A percentile compares a stretch with the other conserved stretches of the same genome.
Evolutionary conservation across 2,113 vertebrate species (phyloP).

Genomic region (Progne subis): DNA sequence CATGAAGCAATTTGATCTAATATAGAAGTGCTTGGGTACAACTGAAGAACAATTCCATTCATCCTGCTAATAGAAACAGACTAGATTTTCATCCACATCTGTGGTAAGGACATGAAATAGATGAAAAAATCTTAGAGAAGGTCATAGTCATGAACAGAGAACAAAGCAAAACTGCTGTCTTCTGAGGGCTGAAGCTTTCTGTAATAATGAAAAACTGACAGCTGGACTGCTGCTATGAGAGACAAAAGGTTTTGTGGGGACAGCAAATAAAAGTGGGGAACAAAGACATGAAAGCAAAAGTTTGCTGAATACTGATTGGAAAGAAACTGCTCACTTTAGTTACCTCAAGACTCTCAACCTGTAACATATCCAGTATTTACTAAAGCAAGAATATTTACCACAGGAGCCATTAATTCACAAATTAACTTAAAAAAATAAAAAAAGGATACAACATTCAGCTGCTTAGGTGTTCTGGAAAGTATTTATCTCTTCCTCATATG

Average conservation of each 20-base stretch:
- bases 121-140: constrained; percentile 48
- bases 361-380: neutral
- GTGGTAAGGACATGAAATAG: constrained; percentile 22
- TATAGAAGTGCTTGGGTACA: constrained; percentile 19
- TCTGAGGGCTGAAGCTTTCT: neutral
- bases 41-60: constrained; percentile 63
- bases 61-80: constrained; percentile 57
- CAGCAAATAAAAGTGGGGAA: neutral
- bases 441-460: neutral
- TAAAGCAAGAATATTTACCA: neutral
- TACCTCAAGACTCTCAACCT: neutral
- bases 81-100: constrained; percentile 51
- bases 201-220: neutral
- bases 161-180: neutral
- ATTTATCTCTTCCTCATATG: neutral
- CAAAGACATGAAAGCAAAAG: neutral
- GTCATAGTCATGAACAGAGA: constrained; percentile 35
- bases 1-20: constrained; percentile 45
- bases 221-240: neutral
- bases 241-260: neutral
- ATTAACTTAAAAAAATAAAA: neutral
- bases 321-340: neutral
- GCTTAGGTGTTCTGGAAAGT: neutral
- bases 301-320: neutral
- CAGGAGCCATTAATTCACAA: neutral